These are phyloP conservation scores for Lamellibrachia luymesi DNA, from an alignment of 1,140 invertebrate species.

Conservation along the genomic window DNA sequence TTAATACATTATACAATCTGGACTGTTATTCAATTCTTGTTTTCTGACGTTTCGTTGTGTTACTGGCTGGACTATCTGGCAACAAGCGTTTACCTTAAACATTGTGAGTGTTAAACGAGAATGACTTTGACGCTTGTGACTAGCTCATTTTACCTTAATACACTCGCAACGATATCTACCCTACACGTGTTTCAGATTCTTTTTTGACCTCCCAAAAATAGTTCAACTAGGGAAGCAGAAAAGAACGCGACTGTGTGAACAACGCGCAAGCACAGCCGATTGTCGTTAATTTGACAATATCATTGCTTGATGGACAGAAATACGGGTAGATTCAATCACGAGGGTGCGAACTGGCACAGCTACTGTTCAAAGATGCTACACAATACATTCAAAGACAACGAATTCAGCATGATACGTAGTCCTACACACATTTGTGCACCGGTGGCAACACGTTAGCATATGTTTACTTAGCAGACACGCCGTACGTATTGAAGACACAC, in stretches of 20 bases:
- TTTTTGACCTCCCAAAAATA: not conserved
- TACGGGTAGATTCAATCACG: not conserved
- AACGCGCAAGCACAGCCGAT: not conserved
- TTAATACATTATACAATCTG: too few species aligned
- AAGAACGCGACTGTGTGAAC: not conserved
- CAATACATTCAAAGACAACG: not conserved
- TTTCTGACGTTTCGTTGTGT: too few species aligned
- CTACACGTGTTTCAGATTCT: not conserved
- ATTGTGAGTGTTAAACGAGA: not conserved
- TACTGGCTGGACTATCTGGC: not conserved
- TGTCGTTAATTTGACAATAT: not conserved
- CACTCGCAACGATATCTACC: not conserved
- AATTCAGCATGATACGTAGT: not conserved
- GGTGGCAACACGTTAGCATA: not conserved
- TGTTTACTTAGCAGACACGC: not conserved
- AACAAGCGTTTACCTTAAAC: not conserved
- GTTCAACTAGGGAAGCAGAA: not conserved
- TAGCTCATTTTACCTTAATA: not conserved
- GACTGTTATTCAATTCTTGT: too few species aligned
- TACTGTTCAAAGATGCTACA: not conserved
- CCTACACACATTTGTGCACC: not conserved
- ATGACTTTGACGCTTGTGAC: not conserved
- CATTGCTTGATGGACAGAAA: not conserved
- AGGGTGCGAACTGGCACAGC: not conserved
- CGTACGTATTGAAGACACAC: not conserved